Percentiles rank a stretch among this genome's conserved stretches.
Conservation (phyloP, 2,797 vertebrate species). For the Leuciscus waleckii region DNA sequence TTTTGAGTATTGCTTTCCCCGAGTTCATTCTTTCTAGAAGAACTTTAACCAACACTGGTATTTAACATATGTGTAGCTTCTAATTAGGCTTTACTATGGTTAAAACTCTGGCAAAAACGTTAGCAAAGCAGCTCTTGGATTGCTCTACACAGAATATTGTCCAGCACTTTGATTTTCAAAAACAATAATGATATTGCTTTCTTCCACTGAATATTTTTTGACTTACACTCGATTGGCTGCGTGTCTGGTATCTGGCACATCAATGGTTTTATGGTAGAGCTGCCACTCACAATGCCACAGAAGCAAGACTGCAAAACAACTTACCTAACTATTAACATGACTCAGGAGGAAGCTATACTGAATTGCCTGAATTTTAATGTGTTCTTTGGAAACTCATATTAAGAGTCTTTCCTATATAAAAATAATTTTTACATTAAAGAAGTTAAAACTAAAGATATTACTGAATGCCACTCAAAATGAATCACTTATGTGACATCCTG, state of each 20-base stretch:
- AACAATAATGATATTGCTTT: constrained; percentile 64
- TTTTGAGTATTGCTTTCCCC: constrained; percentile 60
- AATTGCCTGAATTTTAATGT: constrained; percentile 16
- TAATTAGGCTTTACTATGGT: constrained; percentile 70
- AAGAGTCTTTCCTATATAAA: not conserved
- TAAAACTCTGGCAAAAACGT: constrained; percentile 61
- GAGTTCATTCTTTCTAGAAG: constrained; percentile 68
- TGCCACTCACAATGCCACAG: constrained; percentile 31
- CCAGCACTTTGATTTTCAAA: constrained; percentile 57
- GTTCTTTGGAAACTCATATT: not conserved
- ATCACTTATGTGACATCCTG: not conserved
- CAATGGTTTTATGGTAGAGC: constrained; percentile 26
- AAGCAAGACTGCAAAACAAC: constrained; percentile 24
- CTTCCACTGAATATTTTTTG: constrained; percentile 50
- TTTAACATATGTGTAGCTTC: constrained; percentile 66
- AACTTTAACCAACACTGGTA: constrained; percentile 67
- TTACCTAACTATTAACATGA: not conserved
- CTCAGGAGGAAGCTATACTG: not conserved
- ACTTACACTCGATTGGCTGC: constrained; percentile 50
- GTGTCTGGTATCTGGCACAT: constrained; percentile 37
- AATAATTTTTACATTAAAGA: no score
- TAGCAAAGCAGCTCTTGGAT: constrained; percentile 59
- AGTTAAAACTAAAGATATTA: no score
- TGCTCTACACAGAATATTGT: constrained; percentile 63
- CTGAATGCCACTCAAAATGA: not conserved